phyloP scores from a whole-genome alignment of 2,113 vertebrate species.

The Ivindomyrus marchei region DNA sequence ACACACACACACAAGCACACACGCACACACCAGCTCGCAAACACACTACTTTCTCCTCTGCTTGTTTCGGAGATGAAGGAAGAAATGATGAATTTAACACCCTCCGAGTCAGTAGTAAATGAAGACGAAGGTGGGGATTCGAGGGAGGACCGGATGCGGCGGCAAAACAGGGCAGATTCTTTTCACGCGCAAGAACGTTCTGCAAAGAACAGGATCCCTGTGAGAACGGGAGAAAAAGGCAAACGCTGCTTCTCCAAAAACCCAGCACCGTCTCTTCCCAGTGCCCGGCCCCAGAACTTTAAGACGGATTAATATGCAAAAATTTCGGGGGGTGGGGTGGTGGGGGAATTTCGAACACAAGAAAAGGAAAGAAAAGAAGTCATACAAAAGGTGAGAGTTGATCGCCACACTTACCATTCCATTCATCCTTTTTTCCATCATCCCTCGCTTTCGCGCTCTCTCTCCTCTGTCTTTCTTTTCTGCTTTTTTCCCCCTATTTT shows the following conservation, averaged over 20 bases:
- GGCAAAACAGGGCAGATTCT: conserved; percentile 26
- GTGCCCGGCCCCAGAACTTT: conserved; percentile 20
- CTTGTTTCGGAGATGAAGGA: conserved; percentile 23
- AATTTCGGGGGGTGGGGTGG: not conserved
- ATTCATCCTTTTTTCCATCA: conserved; percentile 29
- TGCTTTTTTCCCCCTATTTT: conserved; percentile 21
- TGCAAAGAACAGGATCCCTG: not conserved
- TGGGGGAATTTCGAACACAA: not conserved
- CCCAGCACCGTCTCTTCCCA: not conserved
- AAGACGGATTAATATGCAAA: conserved; percentile 33
- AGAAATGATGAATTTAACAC: not conserved
- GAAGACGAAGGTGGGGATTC: conserved; percentile 29
- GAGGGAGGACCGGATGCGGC: conserved; percentile 29
- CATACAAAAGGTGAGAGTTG: conserved; percentile 54
- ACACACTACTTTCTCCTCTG: conserved; percentile 32
- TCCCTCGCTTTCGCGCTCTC: not conserved
- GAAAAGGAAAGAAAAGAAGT: conserved; percentile 25
- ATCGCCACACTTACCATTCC: conserved; percentile 36
- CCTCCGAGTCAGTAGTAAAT: not conserved
- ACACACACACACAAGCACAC: conserved; percentile 50
- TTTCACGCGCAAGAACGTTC: not conserved
- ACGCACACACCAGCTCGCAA: conserved; percentile 35
- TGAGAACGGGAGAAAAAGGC: not conserved
- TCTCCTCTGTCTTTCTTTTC: conserved; percentile 33
- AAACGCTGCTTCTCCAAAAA: conserved; percentile 15